These are phyloP conservation scores for Vanessa cardui DNA, from an alignment of 2,888 invertebrate species.

Conservation along the genomic window DNA sequence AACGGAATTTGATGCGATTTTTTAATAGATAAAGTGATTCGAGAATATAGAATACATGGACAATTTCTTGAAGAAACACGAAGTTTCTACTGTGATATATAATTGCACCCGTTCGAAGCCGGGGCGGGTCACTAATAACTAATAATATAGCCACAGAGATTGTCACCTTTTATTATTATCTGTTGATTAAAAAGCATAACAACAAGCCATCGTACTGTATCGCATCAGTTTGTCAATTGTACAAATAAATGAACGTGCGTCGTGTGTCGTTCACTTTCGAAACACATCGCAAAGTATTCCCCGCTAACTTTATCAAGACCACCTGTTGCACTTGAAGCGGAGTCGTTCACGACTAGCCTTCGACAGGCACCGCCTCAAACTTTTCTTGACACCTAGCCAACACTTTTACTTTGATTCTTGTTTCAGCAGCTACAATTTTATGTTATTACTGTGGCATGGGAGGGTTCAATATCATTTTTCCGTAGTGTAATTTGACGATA, in stretches of 20 bases:
- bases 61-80: too few relatives aligned
- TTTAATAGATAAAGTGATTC: too few relatives aligned
- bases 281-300: slow-evolving; percentile 18
- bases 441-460: slow-evolving; percentile 3
- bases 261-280: slow-evolving; percentile 14
- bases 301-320: slow-evolving; percentile 36
- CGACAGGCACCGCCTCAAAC: slow-evolving; percentile 39
- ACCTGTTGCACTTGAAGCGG: slow-evolving; percentile 42
- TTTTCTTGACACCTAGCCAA: slow-evolving; percentile 43
- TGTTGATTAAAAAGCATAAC: background rate
- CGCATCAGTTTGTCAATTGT: background rate
- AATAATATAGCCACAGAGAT: too few relatives aligned
- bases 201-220: background rate
- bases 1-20: too few relatives aligned
- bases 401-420: slow-evolving; percentile 37
- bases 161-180: too few relatives aligned
- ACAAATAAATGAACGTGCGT: background rate
- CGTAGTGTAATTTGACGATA: too few relatives aligned
- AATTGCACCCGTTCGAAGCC: too few relatives aligned
- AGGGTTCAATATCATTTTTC: too few relatives aligned
- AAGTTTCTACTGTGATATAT: too few relatives aligned
- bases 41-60: too few relatives aligned
- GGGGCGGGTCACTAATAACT: too few relatives aligned
- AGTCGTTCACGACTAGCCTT: slow-evolving; percentile 36
- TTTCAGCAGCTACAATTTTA: slow-evolving; percentile 6